Conservation (phyloP, 2,113 vertebrate species). For the Tragelaphus buxtoni region DNA sequence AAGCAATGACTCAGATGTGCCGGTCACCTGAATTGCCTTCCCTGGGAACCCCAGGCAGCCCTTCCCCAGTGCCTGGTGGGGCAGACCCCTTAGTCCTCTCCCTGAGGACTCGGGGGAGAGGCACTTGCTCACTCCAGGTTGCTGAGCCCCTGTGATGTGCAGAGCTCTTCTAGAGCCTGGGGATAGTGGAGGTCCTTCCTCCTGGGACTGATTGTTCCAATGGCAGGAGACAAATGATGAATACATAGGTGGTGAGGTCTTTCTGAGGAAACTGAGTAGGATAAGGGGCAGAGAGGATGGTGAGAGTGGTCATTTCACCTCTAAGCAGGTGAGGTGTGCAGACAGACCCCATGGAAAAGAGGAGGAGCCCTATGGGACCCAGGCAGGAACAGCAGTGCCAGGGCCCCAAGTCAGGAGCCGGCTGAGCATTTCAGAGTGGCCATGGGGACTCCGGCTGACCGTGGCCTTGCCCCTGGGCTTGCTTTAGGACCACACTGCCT, state of each 20-base stretch:
- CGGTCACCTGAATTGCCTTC: background rate
- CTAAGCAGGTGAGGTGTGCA: background rate
- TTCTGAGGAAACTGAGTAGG: background rate
- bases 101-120: background rate
- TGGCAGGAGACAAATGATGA: background rate
- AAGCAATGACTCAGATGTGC: background rate
- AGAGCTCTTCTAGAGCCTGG: background rate
- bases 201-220: background rate
- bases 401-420: background rate
- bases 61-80: background rate
- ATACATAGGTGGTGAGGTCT: background rate
- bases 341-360: background rate
- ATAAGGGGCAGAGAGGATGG: background rate
- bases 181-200: background rate
- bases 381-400: background rate
- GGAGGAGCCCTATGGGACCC: background rate
- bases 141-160: accelerated
- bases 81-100: background rate
- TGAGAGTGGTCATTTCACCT: background rate
- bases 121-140: accelerated
- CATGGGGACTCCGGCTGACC: background rate
- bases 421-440: background rate
- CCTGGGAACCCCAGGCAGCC: no score
- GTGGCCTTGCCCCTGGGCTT: background rate
- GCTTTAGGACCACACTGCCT: background rate